Percentiles rank a stretch among this genome's conserved stretches.
phyloP scores from a whole-genome alignment of 2,888 invertebrate genomes.

The Cheilosia vulpina region DNA sequence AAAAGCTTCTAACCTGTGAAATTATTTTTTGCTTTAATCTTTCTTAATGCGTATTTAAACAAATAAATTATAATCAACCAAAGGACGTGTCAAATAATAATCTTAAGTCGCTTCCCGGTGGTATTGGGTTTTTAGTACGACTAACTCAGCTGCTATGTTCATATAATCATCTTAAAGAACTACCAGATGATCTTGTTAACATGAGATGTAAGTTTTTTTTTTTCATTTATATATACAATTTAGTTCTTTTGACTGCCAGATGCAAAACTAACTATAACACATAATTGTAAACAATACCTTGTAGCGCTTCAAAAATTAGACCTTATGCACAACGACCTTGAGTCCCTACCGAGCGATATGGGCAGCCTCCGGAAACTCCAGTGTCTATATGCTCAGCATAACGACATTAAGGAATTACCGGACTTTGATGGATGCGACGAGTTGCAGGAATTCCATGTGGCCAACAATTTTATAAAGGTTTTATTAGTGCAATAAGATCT shows the following conservation, averaged over 20 bases:
- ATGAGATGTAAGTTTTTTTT: conserved; percentile 88
- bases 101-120: conserved; percentile 89
- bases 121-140: conserved; percentile 93
- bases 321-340: conserved; percentile 89
- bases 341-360: conserved; percentile 86
- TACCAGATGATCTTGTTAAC: conserved; percentile 92
- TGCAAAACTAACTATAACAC: background rate
- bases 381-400: conserved; percentile 91
- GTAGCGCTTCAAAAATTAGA: conserved; percentile 88
- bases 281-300: conserved; percentile 15
- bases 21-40: conserved; percentile 39
- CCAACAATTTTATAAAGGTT: conserved; percentile 92
- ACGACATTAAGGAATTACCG: conserved; percentile 90
- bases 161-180: conserved; percentile 89
- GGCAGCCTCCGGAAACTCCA: conserved; percentile 90
- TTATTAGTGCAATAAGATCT: background rate
- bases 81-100: conserved; percentile 93
- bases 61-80: conserved; percentile 67
- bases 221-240: conserved; percentile 2
- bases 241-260: background rate
- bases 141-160: conserved; percentile 89
- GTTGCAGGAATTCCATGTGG: conserved; percentile 91
- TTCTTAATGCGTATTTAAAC: conserved; percentile 29
- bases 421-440: conserved; percentile 90
- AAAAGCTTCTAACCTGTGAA: conserved; percentile 37